Base-by-base conservation (phyloP, 35 echinoderm and acorn worm genomes). In the Apostichopus californicus region DNA sequence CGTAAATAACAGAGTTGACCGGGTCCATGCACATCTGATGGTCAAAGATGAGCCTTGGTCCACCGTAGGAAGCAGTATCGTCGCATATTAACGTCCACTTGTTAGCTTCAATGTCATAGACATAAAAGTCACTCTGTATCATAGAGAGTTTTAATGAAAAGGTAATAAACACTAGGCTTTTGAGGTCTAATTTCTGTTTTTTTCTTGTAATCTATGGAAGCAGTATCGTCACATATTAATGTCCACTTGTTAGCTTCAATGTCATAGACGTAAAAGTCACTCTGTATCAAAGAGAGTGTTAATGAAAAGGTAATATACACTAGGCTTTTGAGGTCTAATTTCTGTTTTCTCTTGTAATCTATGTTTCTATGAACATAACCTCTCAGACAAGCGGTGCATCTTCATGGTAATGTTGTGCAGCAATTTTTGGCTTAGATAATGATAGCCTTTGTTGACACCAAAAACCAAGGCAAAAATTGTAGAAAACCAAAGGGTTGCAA, bases 1-100 rank as follows among this genome's bases (percentile, higher is more conserved):
- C 95, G 93, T 92, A 98, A 60, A 99, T 93, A 12, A 93, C 92
- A 11, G 97, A 99, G 5, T 93, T 99, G 58, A 93, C 92, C 56
- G 95, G 92, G 90, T 99, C 97, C 91, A 99, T 94, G 86, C 95
- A 95, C 97, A 99, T 98, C 93, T 99, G 97, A 70, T 99, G 97
- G 68, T 99, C 97, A 96, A 96, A 99, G 54, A 99, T 99, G 14
- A 96, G 86, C 73, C 93, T 99, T 0, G 97, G 97, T 9, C 97
- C 97, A 25, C 95, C 95, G 46, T 99, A 95, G 8, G 95, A 58
- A 79, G 95, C 97, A 66, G 97, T 99, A 77, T 99, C 97, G 56
- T 99, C 93, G 90, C 95, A 99, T 83, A 99, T 99, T 57, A 99
- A 90, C 18, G 95, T 96, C 97, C 97, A 99, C 77, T 93, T 95